A percentile compares a stretch with the other conserved stretches of the same genome.
These are phyloP conservation scores for Lucinisca nassula DNA, from an alignment of 2,888 invertebrate genomes.

Conservation along the genomic window DNA sequence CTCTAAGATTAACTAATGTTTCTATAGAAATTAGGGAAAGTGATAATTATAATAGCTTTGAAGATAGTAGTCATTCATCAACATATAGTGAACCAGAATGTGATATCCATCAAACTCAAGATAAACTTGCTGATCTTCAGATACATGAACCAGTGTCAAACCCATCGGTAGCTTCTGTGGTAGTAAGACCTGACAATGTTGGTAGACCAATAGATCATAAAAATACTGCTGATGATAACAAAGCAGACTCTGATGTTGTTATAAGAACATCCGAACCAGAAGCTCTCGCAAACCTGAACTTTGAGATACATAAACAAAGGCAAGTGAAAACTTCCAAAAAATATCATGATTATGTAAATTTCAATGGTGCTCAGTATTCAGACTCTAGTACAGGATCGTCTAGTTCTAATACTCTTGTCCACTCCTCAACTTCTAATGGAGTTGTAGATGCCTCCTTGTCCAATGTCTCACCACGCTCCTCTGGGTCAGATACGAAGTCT, in stretches of 20 bases:
- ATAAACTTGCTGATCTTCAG: constrained; percentile 48
- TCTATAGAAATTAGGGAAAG: constrained; percentile 44
- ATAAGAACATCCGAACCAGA: constrained; percentile 29
- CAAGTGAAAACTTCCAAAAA: not conserved
- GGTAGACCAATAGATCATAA: not conserved
- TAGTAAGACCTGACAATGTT: not conserved
- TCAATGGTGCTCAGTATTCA: constrained; percentile 47
- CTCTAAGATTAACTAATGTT: constrained; percentile 63
- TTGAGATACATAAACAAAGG: not conserved
- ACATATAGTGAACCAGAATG: constrained; percentile 68
- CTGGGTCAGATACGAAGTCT: constrained; percentile 67
- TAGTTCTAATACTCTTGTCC: constrained; percentile 39
- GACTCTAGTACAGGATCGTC: constrained; percentile 58
- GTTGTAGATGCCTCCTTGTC: constrained; percentile 45
- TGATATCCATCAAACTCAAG: constrained; percentile 60
- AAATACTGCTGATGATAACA: not conserved
- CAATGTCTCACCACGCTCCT: constrained; percentile 58
- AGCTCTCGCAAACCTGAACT: not conserved
- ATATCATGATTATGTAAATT: constrained; percentile 64
- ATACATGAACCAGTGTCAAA: constrained; percentile 36
- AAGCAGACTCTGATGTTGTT: not conserved
- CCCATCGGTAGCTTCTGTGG: not conserved
- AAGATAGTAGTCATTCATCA: constrained; percentile 55
- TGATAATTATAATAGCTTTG: constrained; percentile 33
- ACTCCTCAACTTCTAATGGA: constrained; percentile 48